These are phyloP conservation scores for Halyomorpha halys DNA, from an alignment of 1,140 invertebrate genomes.

Conservation along the genomic window DNA sequence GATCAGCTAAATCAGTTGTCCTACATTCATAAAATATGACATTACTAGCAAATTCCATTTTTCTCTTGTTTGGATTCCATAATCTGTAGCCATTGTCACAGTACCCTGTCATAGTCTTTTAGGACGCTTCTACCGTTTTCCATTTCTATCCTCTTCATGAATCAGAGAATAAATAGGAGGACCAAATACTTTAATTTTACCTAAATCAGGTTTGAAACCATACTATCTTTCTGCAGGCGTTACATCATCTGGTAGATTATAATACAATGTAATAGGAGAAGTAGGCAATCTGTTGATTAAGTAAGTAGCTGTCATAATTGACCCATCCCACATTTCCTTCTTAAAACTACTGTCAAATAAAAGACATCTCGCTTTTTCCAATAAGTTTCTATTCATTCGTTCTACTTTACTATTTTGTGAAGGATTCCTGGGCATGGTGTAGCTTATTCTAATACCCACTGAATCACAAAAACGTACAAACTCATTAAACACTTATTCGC, in stretches of 20 bases:
- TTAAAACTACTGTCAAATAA: background rate
- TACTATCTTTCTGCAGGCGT: conserved; percentile 27
- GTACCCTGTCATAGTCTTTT: background rate
- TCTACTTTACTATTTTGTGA: background rate
- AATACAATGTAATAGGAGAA: background rate
- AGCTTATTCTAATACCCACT: background rate
- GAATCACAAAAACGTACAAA: background rate
- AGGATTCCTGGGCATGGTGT: background rate
- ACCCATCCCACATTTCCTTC: background rate
- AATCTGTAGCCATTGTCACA: too few relatives aligned
- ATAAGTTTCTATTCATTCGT: background rate
- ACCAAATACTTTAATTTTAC: conserved; percentile 29
- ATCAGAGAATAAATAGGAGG: conserved; percentile 19
- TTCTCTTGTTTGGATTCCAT: background rate
- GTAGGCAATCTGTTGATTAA: background rate
- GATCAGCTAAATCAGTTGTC: too few relatives aligned
- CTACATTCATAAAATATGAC: background rate
- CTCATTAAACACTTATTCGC: background rate
- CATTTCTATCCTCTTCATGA: conserved; percentile 7
- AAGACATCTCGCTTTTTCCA: background rate
- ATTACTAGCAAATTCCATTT: background rate
- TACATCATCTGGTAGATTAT: background rate
- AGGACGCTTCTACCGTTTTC: background rate
- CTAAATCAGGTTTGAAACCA: conserved; percentile 26
- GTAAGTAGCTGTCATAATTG: too few relatives aligned